A percentile compares a stretch with the other conserved stretches of the same genome.
These are phyloP conservation scores for Atherinosoma microstoma DNA, from an alignment of 2,797 vertebrate species.

Conservation along the genomic window DNA sequence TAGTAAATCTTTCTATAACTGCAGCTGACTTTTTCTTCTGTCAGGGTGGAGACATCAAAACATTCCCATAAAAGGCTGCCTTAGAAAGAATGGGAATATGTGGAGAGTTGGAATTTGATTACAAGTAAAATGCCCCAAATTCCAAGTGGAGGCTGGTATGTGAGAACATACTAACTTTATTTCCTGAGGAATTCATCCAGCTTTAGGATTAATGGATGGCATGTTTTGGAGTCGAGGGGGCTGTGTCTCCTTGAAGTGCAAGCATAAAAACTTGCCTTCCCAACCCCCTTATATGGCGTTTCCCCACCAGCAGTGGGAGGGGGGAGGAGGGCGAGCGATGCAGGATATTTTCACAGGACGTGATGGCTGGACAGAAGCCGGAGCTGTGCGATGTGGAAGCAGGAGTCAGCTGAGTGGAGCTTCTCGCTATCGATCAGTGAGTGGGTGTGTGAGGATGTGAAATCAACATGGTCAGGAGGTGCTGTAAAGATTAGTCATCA, in stretches of 20 bases:
- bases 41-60: slow-evolving; percentile 17
- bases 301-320: slow-evolving; percentile 63
- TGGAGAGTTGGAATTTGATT: background rate
- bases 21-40: slow-evolving; percentile 2
- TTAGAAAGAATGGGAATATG: background rate
- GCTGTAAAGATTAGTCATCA: slow-evolving; percentile 42
- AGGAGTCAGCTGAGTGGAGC: slow-evolving; percentile 64
- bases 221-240: slow-evolving; percentile 10
- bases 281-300: slow-evolving; percentile 81
- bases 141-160: slow-evolving; percentile 33
- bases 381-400: slow-evolving; percentile 47
- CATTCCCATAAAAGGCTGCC: slow-evolving; percentile 48
- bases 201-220: slow-evolving; percentile 30
- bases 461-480: slow-evolving; percentile 56
- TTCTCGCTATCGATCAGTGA: slow-evolving; percentile 21
- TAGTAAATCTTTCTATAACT: slow-evolving; percentile 18
- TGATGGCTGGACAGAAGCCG: slow-evolving; percentile 67
- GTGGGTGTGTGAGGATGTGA: slow-evolving; percentile 68
- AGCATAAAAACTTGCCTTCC: slow-evolving; percentile 56
- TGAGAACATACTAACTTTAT: slow-evolving; percentile 40
- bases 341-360: slow-evolving; percentile 86
- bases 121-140: slow-evolving; percentile 42
- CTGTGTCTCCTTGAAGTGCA: slow-evolving; percentile 39
- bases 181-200: slow-evolving; percentile 15
- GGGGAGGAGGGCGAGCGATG: slow-evolving; percentile 48